Evolutionary conservation across 2,797 vertebrate species (phyloP), one percentile per base, ranked within the genome.

Genomic region (Coregonus sp.): DNA sequence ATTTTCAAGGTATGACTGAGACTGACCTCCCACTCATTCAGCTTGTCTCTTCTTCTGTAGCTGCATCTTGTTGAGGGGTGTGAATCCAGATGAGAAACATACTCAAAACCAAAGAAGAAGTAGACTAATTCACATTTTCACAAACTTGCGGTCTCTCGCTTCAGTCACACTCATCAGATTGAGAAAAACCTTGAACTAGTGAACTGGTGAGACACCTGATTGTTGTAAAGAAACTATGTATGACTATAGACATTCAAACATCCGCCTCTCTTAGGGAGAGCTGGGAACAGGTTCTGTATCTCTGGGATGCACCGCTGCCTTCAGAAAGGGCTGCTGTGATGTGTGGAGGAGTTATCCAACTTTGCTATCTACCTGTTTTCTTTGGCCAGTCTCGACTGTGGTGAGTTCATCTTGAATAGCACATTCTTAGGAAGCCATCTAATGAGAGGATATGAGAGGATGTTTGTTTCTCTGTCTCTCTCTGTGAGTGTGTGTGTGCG

Each of bases 221-320:
- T 89, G 83, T 82, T 88, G 84, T 87, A 80, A 72, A 81, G 81
- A 74, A 73, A 73, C 83, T 51, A 79, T 88, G 87, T 84, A 82
- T 89, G 78, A 71, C 78, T 84, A 86, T 77, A 86, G 82, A 89
- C 83, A 86, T 89, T 87, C 81, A 72, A 81, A 81, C 79, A 74
- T 90, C 84, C 79, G 85, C 85, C 86, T 83, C 9, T 47, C 67
- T 70, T 65, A 16, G 82, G 82, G 82, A 87, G 84, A 78, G 75
- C 86, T 12, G 78, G 91, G 89, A 85, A 4, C n/a, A 0, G 56
- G 0, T 25, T 67, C 74, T 51, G 18, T 61, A 12, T 54, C 59
- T 63, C 50, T 72, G 69, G 75, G 75, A 51, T 35, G 40, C 40
- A 9, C 40, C 7, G 1, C 7, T 47, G 40, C 40, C 40, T 47